Evolutionary conservation across 2,113 vertebrate species (phyloP).

Genomic region (Stercorarius parasiticus): DNA sequence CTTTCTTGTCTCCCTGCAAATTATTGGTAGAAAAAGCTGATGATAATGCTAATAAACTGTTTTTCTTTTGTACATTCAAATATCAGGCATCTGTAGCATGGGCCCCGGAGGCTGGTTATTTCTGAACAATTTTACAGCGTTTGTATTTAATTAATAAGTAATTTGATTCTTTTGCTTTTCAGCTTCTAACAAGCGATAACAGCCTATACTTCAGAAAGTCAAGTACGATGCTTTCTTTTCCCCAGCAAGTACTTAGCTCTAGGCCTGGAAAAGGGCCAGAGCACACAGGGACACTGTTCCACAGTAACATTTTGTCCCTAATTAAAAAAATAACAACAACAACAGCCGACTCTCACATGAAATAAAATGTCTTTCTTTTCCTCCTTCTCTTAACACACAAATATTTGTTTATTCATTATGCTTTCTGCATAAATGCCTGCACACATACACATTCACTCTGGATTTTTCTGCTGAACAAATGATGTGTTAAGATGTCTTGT

Average conservation of each 20-base stretch:
- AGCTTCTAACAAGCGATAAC: neutral
- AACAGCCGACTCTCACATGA: neutral
- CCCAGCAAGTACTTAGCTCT: neutral
- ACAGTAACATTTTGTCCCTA: slow-evolving; percentile 53
- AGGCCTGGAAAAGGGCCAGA: slow-evolving; percentile 45
- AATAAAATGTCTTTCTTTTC: neutral
- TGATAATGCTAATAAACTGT: neutral
- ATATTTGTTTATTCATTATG: neutral
- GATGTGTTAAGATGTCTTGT: neutral
- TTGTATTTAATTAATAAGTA: slow-evolving; percentile 27
- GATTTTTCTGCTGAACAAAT: neutral
- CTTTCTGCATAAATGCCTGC: neutral
- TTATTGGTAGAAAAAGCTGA: neutral
- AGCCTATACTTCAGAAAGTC: slow-evolving; percentile 31
- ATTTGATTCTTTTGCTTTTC: slow-evolving; percentile 21
- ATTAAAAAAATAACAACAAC: neutral
- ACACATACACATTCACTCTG: neutral
- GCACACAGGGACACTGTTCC: slow-evolving; percentile 10
- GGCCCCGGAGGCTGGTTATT: neutral
- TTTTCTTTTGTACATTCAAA: neutral
- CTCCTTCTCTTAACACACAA: neutral
- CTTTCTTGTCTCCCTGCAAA: neutral
- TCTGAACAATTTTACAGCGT: neutral
- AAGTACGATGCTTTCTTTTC: neutral
- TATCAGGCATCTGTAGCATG: neutral